phyloP scores from a whole-genome alignment of 35 echinoderm and acorn worm genomes.

The Amphiura filiformis region DNA sequence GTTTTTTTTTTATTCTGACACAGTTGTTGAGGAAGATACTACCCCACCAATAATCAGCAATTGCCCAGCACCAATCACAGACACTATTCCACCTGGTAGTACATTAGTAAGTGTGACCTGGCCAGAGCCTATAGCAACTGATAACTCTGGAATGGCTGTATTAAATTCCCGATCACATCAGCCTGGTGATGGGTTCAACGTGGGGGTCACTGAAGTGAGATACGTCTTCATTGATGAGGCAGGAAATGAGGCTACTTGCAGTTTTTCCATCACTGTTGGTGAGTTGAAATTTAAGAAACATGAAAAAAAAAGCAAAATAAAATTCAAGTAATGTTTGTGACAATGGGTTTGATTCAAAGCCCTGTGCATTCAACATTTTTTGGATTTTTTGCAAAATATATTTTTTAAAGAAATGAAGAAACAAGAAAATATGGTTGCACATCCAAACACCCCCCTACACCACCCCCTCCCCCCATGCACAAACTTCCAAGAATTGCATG shows the following conservation, averaged over 20 bases:
- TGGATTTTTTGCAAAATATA: too few relatives aligned
- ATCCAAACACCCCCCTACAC: too few relatives aligned
- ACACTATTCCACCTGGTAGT: background rate
- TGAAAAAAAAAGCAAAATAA: too few relatives aligned
- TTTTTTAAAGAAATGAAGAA: too few relatives aligned
- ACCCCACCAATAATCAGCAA: conserved; percentile 33
- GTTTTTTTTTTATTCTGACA: background rate
- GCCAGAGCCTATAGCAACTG: conserved; percentile 37
- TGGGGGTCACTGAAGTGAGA: conserved; percentile 11
- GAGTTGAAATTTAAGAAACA: too few relatives aligned
- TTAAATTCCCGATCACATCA: background rate
- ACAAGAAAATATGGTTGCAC: too few relatives aligned
- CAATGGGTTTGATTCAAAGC: too few relatives aligned
- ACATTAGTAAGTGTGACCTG: background rate
- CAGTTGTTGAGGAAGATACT: background rate
- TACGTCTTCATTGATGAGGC: conserved; percentile 35
- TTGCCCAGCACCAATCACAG: conserved; percentile 27
- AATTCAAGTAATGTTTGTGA: too few relatives aligned
- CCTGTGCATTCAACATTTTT: too few relatives aligned
- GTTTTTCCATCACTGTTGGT: conserved; percentile 24
- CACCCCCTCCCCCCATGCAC: too few relatives aligned
- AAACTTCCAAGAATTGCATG: too few relatives aligned
- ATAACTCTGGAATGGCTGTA: conserved; percentile 35
- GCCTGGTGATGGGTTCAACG: background rate
- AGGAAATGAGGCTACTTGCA: conserved; percentile 15